Conservation (phyloP, 2,797 vertebrate species). For the Rhinophrynus dorsalis region DNA sequence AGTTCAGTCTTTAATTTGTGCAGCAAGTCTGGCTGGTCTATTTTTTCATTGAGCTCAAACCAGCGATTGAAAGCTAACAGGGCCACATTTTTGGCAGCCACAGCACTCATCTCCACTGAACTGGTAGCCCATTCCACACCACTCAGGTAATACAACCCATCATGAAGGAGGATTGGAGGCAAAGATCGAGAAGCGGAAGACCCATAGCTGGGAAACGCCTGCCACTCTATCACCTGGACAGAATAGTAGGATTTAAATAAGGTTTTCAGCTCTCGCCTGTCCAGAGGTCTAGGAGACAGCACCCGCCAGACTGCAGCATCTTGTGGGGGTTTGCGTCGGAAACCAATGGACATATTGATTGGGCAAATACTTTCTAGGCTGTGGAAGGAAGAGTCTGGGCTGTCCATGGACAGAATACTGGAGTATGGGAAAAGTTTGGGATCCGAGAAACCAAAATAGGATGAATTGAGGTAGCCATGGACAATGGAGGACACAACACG, state of each 20-base stretch:
- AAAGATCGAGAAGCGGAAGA: constrained; percentile 66
- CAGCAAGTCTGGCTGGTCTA: constrained; percentile 95
- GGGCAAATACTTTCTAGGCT: constrained; percentile 88
- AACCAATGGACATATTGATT: constrained; percentile 84
- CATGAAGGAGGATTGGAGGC: constrained; percentile 83
- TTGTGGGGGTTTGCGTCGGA: constrained; percentile 91
- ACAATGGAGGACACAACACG: constrained; percentile 85
- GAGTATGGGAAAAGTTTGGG: constrained; percentile 93
- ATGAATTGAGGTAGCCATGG: constrained; percentile 95
- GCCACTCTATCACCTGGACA: constrained; percentile 90
- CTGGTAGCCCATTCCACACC: constrained; percentile 92
- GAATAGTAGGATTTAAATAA: constrained; percentile 98
- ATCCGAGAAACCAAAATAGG: constrained; percentile 91
- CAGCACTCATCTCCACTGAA: constrained; percentile 91
- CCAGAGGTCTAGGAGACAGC: constrained; percentile 80
- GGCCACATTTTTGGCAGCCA: constrained; percentile 94
- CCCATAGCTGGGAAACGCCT: constrained; percentile 81
- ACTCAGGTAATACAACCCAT: constrained; percentile 91
- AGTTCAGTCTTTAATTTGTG: constrained; percentile 97
- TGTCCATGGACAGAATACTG: constrained; percentile 85
- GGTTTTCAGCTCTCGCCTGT: constrained; percentile 86
- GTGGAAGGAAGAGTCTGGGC: constrained; percentile 82
- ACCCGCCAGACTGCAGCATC: constrained; percentile 93
- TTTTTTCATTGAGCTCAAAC: constrained; percentile 89
- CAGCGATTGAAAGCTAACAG: constrained; percentile 93